Base-by-base conservation (phyloP, 1,140 invertebrate species). In the Dendrolimus punctatus region DNA sequence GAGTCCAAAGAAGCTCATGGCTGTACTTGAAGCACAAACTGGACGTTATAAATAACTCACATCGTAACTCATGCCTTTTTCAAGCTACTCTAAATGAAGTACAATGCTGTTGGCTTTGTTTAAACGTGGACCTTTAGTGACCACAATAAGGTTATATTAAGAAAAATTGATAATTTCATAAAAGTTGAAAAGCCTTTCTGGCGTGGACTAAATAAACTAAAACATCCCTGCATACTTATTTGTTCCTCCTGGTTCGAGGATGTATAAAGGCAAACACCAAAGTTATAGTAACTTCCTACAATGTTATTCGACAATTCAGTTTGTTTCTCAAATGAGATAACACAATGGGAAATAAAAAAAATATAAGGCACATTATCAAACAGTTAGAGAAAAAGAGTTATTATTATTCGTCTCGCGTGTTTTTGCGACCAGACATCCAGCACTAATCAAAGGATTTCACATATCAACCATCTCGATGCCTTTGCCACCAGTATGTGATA, bases 11-110 rank as follows among this genome's bases (percentile, higher is more conserved):
- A 74, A 71, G 68, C 71, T 53, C 66, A 71, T 64, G 66, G 76
- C 71, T 80, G 72, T 76, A 71, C 77, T 71, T 66, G 67, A 66
- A 73, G 72, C 67, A 78, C 67, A 78, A 80, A 81, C 78, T 80
- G 74, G 78, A 67, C 67, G 68, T 70, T 79, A 80, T 85, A 83
- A 83, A 82, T 85, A 82, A 85, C 77, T 78, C 68, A 69, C 73
- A 78, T 66, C 73, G 74, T 80, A 79, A 79, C 70, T 76, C 76
- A 80, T 73, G 65, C 71, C 70, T 73, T 83, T 78, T 74, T 71
- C 67, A 57, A 69, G 66, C 61, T 71, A 67, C 66, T 67, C 63
- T 57, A 63, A 64, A 72, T 70, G 70, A 69, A 64, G 66, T 57
- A 63, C 63, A 60, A 52, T 57, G 52, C 52, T 50, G 9, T 9